phyloP scores from a whole-genome alignment of 2,888 invertebrate species.

The Drosophila subquinaria region DNA sequence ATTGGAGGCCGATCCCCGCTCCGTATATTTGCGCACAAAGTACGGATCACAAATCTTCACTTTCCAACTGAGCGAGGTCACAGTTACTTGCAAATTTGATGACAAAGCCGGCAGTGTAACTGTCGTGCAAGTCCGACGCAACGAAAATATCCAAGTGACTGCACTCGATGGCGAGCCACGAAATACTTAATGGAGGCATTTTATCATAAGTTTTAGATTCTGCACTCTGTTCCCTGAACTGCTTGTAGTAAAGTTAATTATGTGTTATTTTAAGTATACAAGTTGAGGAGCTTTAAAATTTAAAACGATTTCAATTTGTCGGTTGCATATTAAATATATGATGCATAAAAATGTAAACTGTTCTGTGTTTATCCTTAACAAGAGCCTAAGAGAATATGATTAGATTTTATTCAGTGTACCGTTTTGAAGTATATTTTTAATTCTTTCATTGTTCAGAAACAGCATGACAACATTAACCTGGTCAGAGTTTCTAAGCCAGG shows the following conservation, averaged over 20 bases:
- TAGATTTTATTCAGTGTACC: not conserved
- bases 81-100: constrained; percentile 95
- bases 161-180: constrained; percentile 52
- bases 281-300: constrained; percentile 62
- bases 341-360: constrained; percentile 36
- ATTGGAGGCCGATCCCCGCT: constrained; percentile 93
- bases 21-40: constrained; percentile 92
- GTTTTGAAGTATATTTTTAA: not conserved
- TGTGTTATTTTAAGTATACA: constrained; percentile 55
- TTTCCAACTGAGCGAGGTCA: constrained; percentile 93
- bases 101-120: constrained; percentile 86
- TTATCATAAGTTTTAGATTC: constrained; percentile 31
- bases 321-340: constrained; percentile 53
- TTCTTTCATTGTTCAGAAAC: not conserved
- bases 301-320: constrained; percentile 46
- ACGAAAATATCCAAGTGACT: constrained; percentile 83
- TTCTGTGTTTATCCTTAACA: not conserved
- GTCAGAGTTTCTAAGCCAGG: constrained; percentile 86
- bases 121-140: constrained; percentile 84
- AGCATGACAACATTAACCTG: constrained; percentile 71
- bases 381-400: not conserved
- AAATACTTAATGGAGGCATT: constrained; percentile 41
- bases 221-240: constrained; percentile 34
- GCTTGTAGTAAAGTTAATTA: constrained; percentile 47
- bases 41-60: constrained; percentile 95